Conservation (phyloP, 2,797 vertebrate genomes). For the Esox lucius region DNA sequence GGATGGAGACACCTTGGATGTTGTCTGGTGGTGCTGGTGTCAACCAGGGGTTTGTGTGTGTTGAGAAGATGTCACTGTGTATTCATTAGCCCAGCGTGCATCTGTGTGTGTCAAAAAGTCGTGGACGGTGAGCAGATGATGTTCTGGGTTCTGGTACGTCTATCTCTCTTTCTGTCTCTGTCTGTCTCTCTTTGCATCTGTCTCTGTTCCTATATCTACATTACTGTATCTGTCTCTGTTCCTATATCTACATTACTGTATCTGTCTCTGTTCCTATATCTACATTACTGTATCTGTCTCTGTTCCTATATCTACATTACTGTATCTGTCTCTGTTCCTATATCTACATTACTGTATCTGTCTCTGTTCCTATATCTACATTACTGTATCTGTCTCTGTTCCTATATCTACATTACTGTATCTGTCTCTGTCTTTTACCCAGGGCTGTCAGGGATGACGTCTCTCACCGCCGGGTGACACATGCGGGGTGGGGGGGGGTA, state of each 20-base stretch:
- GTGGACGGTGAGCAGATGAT: too few species aligned
- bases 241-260: conserved; percentile 30
- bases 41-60: neutral
- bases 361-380: too few species aligned
- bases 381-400: conserved; percentile 33
- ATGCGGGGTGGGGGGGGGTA: conserved; percentile 2
- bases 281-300: conserved; percentile 24
- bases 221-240: conserved; percentile 12
- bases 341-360: too few species aligned
- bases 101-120: neutral
- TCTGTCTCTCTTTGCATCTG: neutral
- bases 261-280: neutral
- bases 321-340: too few species aligned
- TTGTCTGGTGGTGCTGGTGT: neutral
- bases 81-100: neutral
- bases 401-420: conserved; percentile 30
- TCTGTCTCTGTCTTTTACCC: too few species aligned
- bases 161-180: neutral
- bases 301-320: conserved; percentile 39
- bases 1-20: too few species aligned
- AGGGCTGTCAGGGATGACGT: conserved; percentile 43
- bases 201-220: conserved; percentile 47
- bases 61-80: conserved; percentile 20
- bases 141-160: neutral
- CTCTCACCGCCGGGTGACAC: conserved; percentile 38